These are phyloP conservation scores for mouse (Mus musculus) DNA, from an alignment of 2,113 vertebrate genomes.

Conservation along the genomic window DNA sequence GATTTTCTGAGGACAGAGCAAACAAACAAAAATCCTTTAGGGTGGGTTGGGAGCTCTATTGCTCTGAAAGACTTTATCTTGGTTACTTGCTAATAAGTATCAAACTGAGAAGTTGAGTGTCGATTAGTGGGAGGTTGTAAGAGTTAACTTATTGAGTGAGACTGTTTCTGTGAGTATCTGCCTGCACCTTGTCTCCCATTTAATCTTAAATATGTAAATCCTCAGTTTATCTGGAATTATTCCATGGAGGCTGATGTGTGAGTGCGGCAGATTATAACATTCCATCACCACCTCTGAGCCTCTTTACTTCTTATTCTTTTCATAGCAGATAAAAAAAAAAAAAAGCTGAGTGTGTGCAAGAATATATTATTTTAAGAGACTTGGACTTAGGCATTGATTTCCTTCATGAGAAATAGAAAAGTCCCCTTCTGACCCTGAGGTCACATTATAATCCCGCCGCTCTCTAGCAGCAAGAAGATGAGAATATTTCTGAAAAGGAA, in stretches of 20 bases:
- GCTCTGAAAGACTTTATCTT: conserved; percentile 82
- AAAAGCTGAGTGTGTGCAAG: conserved; percentile 86
- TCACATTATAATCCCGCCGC: conserved; percentile 90
- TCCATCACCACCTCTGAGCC: conserved; percentile 90
- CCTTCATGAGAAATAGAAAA: conserved; percentile 92
- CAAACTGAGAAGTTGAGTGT: conserved; percentile 69
- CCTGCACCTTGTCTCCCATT: conserved; percentile 83
- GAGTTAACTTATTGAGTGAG: conserved; percentile 86
- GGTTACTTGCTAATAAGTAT: conserved; percentile 80
- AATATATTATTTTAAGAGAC: conserved; percentile 93
- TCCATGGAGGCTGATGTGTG: conserved; percentile 90
- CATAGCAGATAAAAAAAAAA: conserved; percentile 86
- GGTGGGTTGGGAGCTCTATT: conserved; percentile 76
- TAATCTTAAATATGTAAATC: conserved; percentile 94
- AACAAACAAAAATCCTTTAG: conserved; percentile 74
- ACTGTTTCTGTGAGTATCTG: conserved; percentile 85
- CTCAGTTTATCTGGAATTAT: conserved; percentile 93
- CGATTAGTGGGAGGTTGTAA: conserved; percentile 80
- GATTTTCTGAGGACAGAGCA: conserved; percentile 82
- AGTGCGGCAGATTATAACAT: conserved; percentile 92
- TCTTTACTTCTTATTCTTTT: conserved; percentile 92
- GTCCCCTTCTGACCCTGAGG: conserved; percentile 89
- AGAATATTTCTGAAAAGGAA: conserved; percentile 91
- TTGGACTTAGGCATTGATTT: conserved; percentile 92
- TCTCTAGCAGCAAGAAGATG: conserved; percentile 87